These are phyloP conservation scores for Spea multiplicata DNA, from an alignment of 2,113 vertebrate genomes.

Conservation along the genomic window DNA sequence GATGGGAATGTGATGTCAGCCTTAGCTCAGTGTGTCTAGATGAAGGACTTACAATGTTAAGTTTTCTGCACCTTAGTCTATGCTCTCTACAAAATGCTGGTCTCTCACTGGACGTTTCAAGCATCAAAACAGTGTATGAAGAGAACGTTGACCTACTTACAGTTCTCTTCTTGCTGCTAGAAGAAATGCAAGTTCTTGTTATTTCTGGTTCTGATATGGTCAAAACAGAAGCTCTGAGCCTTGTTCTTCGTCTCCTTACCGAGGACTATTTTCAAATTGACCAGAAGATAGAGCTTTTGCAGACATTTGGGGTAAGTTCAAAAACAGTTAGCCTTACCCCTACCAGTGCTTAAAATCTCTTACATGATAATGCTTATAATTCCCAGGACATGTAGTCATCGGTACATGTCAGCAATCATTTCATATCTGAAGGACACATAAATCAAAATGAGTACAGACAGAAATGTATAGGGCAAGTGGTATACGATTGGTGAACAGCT, in stretches of 20 bases:
- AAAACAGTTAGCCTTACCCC: too few species aligned
- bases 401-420: too few species aligned
- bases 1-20: slow-evolving; percentile 67
- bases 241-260: slow-evolving; percentile 58
- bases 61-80: slow-evolving; percentile 57
- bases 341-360: too few species aligned
- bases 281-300: slow-evolving; percentile 68
- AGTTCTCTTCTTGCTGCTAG: slow-evolving; percentile 65
- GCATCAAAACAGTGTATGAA: slow-evolving; percentile 54
- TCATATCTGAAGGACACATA: too few species aligned
- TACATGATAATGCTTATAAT: too few species aligned
- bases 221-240: slow-evolving; percentile 52
- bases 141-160: slow-evolving; percentile 59
- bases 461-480: too few species aligned
- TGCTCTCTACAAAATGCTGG: slow-evolving; percentile 65
- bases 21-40: slow-evolving; percentile 60
- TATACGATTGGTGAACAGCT: too few species aligned
- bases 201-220: slow-evolving; percentile 61
- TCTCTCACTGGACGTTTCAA: slow-evolving; percentile 51
- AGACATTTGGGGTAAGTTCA: slow-evolving; percentile 72
- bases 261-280: slow-evolving; percentile 46
- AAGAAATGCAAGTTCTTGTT: slow-evolving; percentile 62
- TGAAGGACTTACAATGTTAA: slow-evolving; percentile 51
- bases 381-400: too few species aligned
- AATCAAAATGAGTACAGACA: too few species aligned